Evolutionary conservation across 2,888 invertebrate species (phyloP), one percentile per base, ranked within the genome.

Genomic region (Diloba caeruleocephala): DNA sequence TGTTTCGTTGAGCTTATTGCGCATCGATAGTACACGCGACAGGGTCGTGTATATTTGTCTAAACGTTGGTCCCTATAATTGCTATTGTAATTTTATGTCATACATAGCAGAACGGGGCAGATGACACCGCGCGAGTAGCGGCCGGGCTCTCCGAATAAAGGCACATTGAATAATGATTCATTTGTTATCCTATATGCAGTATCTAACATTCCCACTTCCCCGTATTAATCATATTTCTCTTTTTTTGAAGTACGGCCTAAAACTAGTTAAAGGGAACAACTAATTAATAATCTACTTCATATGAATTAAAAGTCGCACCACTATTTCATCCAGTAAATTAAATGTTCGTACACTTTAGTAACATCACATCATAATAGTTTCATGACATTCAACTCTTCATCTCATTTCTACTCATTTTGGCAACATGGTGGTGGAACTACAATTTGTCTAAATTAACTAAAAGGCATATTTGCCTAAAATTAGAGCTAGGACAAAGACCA

Each of bases 31-130:
- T 80, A 77, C 75, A 81, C 81, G 83, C 84, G 81, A 80, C 82
- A 78, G 82, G 83, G 84, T 85, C 82, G 78, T 89, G 88, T 89
- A 92, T 92, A 92, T 89, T 92, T 91, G 83, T 92, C 91, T 92
- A 93, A 92, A 92, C 88, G 84, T 93, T 92, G 92, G 92, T 93
- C 93, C 93, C 93, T 90, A 91, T 88, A 85, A 88, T 92, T 91
- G 88, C 90, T 92, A 92, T 92, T 90, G 91, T 88, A 87, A 82
- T 80, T 77, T 75, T 68, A 76, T 84, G 82, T 84, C 76, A 79
- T 82, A 73, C 78, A 75, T 77, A 76, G 78, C 75, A 76, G 74
- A 74, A 76, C 60, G 79, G 83, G 83, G 79, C 81, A 62, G 71
- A 71, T 68, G 87, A 85, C 90, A 87, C 87, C 88, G 89, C 90